Conservation (phyloP, 1,140 invertebrate species). For the Caenorhabditis elegans region WBcel235 BX284604.4:11890501-11891000, state of each 20-base stretch:
- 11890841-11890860: slow-evolving; percentile 65
- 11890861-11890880: slow-evolving; percentile 63
- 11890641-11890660: slow-evolving; percentile 60
- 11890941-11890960: neutral
- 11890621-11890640: slow-evolving; percentile 60
- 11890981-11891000: neutral
- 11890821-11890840: slow-evolving; percentile 60
- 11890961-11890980: slow-evolving; percentile 30
- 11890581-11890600: slow-evolving; percentile 26
- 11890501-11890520: too few species aligned
- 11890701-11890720: slow-evolving; percentile 35
- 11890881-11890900: slow-evolving; percentile 50
- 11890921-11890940: neutral
- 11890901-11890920: neutral
- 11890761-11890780: neutral
- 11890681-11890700: slow-evolving; percentile 17
- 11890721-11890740: neutral
- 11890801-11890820: slow-evolving; percentile 63
- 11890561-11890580: slow-evolving; percentile 44
- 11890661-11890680: slow-evolving; percentile 54
- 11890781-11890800: slow-evolving; percentile 59
- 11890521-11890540: too few species aligned
- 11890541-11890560: slow-evolving; percentile 35
- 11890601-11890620: slow-evolving; percentile 59
- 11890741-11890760: neutral